Evolutionary conservation across 2,888 invertebrate genomes (phyloP), one percentile per base, ranked within the genome.

Genomic region (Coelinius sp.): DNA sequence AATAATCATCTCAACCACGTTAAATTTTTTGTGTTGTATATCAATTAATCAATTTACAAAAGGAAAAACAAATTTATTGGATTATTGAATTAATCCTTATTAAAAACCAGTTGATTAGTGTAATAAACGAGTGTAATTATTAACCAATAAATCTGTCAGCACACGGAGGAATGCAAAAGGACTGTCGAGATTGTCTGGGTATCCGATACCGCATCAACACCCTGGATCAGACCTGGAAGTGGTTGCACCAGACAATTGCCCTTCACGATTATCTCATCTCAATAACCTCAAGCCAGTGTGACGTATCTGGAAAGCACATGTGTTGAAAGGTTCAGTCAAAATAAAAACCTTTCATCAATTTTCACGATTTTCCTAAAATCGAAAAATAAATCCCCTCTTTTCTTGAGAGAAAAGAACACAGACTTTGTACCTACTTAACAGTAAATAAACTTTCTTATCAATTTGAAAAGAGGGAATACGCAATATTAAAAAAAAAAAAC

Each of bases 191-290:
- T 89, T 94, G 94, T 92, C 91, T 95, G 91, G 95, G 94, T 91
- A 94, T 95, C 90, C 94, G 95, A 90, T 93, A 92, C 92, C 94
- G 95, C 90, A 93, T 94, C 89, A 94, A 93, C 90, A 92, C 92
- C 90, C 93, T 95, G 89, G 95, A 96, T 90, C 95, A 95, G 90
- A 96, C 96, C 88, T 96, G 95, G 94, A 96, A 96, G 95, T 96
- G 96, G 96, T 90, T 96, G 88, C 96, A 96, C 88, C 95, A 95
- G 89, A 96, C 96, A 79, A 94, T 94, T 85, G 93, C 93, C 83
- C 91, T 96, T 75, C 96, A 96, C 91, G 94, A 95, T 84, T 95
- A 95, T 86, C 91, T 96, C 84, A 94, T 95, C 89, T 92, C 94
- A 82, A 91, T 95, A 83, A 93, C 93, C 77, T 90, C 94, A 80